These are phyloP conservation scores for Adrianichthys oophorus DNA, from an alignment of 2,797 vertebrate species.

Conservation along the genomic window DNA sequence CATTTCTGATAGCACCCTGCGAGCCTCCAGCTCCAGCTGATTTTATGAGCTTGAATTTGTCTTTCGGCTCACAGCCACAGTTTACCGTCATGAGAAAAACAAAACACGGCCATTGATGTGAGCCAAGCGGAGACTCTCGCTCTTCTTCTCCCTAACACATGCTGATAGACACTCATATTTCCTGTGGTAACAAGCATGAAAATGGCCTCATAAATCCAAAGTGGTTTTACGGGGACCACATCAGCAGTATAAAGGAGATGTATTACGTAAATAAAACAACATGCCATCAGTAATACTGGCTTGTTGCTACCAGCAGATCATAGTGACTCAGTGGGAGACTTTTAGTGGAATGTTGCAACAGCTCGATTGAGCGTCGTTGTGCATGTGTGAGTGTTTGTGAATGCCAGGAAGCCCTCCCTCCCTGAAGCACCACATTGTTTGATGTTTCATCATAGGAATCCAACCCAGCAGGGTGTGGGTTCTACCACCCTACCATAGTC, in stretches of 20 bases:
- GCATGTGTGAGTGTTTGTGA: slow-evolving; percentile 12
- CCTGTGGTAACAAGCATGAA: slow-evolving; percentile 74
- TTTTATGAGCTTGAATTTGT: slow-evolving; percentile 55
- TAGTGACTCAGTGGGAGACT: slow-evolving; percentile 71
- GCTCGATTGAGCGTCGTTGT: slow-evolving; percentile 55
- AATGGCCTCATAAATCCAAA: slow-evolving; percentile 75
- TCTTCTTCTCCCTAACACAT: slow-evolving; percentile 55
- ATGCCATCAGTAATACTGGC: slow-evolving; percentile 66
- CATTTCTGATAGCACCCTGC: slow-evolving; percentile 6
- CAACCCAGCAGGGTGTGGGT: slow-evolving; percentile 51
- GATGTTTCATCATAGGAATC: slow-evolving; percentile 63
- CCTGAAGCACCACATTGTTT: slow-evolving; percentile 53
- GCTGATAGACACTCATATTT: slow-evolving; percentile 72
- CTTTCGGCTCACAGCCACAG: slow-evolving; percentile 47
- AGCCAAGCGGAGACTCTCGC: slow-evolving; percentile 28
- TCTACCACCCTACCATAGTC: slow-evolving; percentile 50
- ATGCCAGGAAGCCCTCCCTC: slow-evolving; percentile 21
- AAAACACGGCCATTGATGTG: slow-evolving; percentile 32
- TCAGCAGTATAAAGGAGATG: slow-evolving; percentile 66
- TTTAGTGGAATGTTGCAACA: slow-evolving; percentile 60
- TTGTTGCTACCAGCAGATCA: slow-evolving; percentile 55
- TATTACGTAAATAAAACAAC: slow-evolving; percentile 80
- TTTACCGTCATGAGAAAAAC: slow-evolving; percentile 52
- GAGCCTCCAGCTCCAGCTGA: slow-evolving; percentile 29
- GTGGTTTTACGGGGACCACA: slow-evolving; percentile 67